Base-by-base conservation (phyloP, 2,888 invertebrate species). In the Stratiomys singularior region DNA sequence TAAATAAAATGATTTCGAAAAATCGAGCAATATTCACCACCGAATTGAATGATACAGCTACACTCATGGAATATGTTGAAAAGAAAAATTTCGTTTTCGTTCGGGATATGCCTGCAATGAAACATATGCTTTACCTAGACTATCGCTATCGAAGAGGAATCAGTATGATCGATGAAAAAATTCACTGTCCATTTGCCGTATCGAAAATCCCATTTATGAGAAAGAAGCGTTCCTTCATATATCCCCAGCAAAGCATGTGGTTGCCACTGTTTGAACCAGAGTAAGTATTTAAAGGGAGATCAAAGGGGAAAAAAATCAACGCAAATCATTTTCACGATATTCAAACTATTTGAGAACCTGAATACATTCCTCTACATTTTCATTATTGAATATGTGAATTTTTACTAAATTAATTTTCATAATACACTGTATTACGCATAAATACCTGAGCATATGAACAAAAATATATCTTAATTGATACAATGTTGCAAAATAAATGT, bases 171-270 rank as follows among this genome's bases (percentile, higher is more conserved):
- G 88, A 88, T 0, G 93, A 94, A 83, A 87, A 88, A 13, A 86
- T 91, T 0, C 89, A 94, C 74, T 96, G 96, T 83, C 92, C 93
- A 0, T 95, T 92, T 83, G 95, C 95, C 0, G 90, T 93, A 74
- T 93, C 94, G 7, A 92, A 92, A 21, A 89, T 91, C 64, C 87
- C 91, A 0, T 92, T 94, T 80, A 89, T 93, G 83, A 89, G 88
- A 52, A 90, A 90, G 80, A 89, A 90, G 25, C 90, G 94, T 78
- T 93, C 92, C 0, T 95, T 96, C 82, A 94, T 91, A 0, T 96
- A 92, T 84, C 91, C 91, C 0, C 87, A 86, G 2, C 88, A 90
- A 18, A 93, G 93, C 74, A 89, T 88, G 27, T 88, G 93, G 80
- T 89, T 88, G 77, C 82, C 83, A 0, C 84, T 92, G 0, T 93